A percentile compares a stretch with the other conserved stretches of the same genome.
These are phyloP conservation scores for Chrysaora quinquecirrha DNA, from an alignment of 30 jellyfish, hydroid and myxozoan genomes.

Conservation along the genomic window DNA sequence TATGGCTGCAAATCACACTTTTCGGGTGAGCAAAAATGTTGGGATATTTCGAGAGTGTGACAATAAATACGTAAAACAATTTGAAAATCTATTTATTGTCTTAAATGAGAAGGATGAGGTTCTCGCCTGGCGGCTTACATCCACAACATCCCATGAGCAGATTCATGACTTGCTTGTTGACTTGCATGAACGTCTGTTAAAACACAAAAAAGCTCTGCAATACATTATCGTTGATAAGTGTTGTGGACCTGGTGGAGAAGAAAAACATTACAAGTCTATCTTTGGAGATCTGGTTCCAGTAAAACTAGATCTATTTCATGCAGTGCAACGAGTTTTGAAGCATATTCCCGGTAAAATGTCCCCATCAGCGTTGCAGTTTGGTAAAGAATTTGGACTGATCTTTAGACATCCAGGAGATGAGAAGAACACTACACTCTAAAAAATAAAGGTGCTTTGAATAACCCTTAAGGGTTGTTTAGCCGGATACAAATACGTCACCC, in stretches of 20 bases:
- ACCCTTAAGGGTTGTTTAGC: too few relatives aligned
- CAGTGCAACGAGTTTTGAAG: conserved; percentile 12
- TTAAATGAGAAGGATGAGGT: neutral
- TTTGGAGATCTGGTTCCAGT: neutral
- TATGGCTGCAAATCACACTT: conserved; percentile 38
- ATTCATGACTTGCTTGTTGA: neutral
- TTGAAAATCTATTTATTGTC: neutral
- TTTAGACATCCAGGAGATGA: conserved; percentile 5
- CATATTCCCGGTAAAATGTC: neutral
- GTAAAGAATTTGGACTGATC: conserved; percentile 6
- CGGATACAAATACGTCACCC: too few relatives aligned
- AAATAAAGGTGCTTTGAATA: too few relatives aligned
- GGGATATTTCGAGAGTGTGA: neutral
- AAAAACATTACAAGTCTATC: neutral
- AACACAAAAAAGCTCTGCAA: neutral
- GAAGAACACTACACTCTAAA: neutral
- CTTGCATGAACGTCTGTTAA: neutral
- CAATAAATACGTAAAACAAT: neutral
- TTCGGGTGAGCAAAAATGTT: conserved; percentile 10
- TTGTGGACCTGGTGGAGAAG: conserved; percentile 3
- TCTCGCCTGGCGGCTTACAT: conserved; percentile 6
- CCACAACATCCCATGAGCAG: neutral
- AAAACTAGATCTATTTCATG: conserved; percentile 26
- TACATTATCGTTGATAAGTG: conserved; percentile 4
- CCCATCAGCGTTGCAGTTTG: neutral